Percentiles rank a stretch among this genome's conserved stretches.
These are phyloP conservation scores for Bombus pyrosoma DNA, from an alignment of 1,140 invertebrate genomes.

Conservation along the genomic window DNA sequence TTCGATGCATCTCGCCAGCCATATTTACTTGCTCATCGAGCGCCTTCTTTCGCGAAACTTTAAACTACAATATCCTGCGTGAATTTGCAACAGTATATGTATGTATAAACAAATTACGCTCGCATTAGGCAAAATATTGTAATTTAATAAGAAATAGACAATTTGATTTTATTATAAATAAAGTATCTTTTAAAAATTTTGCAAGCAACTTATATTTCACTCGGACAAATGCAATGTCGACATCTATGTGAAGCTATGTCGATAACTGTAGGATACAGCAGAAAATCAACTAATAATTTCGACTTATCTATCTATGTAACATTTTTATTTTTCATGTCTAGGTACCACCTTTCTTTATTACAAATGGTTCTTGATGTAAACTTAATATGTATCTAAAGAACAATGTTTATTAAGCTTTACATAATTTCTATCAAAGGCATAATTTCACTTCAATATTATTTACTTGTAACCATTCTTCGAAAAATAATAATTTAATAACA, in stretches of 20 bases:
- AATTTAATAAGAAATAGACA: not conserved
- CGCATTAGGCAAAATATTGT: not conserved
- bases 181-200: not conserved
- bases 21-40: conserved; percentile 5
- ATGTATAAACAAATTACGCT: not conserved
- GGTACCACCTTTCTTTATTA: not conserved
- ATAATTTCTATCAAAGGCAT: not conserved
- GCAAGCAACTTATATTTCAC: not conserved
- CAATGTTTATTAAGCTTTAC: not conserved
- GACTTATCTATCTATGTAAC: not conserved
- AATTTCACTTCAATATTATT: not conserved
- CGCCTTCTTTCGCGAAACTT: not conserved
- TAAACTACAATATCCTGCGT: not conserved
- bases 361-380: not conserved
- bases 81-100: not conserved
- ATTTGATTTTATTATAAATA: no score
- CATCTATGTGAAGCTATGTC: not conserved
- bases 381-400: no score
- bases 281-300: not conserved
- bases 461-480: not conserved
- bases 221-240: not conserved
- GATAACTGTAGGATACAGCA: no score
- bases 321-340: not conserved
- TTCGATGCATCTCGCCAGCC: conserved; percentile 6
- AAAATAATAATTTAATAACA: not conserved